These are phyloP conservation scores for Betta splendens DNA, from an alignment of 2,797 vertebrate species.

Conservation along the genomic window DNA sequence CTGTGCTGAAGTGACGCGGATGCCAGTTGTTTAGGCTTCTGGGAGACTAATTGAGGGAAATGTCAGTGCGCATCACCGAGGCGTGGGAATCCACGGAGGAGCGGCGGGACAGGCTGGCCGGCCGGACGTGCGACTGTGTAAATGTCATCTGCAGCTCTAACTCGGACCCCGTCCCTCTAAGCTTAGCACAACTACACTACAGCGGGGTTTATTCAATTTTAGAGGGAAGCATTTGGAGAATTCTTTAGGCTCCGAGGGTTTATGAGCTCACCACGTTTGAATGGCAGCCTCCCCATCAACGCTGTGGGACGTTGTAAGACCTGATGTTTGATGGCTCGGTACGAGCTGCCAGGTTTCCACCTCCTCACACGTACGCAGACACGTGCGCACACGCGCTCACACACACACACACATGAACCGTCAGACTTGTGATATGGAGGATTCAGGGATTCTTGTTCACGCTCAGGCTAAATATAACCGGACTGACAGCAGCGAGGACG, in stretches of 20 bases:
- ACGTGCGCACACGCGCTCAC: neutral
- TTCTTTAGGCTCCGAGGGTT: constrained; percentile 1
- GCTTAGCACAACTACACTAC: neutral
- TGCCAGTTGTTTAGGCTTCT: constrained; percentile 27
- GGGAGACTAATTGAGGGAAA: constrained; percentile 23
- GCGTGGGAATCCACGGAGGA: constrained; percentile 3
- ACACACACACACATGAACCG: too few relatives aligned
- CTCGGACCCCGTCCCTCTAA: constrained; percentile 20
- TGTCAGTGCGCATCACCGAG: constrained; percentile 33
- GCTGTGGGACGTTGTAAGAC: constrained; percentile 49
- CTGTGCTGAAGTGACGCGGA: constrained; percentile 23
- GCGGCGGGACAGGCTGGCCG: neutral
- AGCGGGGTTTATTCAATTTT: constrained; percentile 4
- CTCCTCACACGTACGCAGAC: constrained; percentile 6
- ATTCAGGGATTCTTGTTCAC: constrained; percentile 6
- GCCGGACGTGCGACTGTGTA: constrained; percentile 27
- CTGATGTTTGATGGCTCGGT: constrained; percentile 29
- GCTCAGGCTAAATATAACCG: constrained; percentile 14
- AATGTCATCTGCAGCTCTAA: constrained; percentile 56
- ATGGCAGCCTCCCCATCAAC: constrained; percentile 42
- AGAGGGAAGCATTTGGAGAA: constrained; percentile 3
- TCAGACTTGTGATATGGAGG: constrained; percentile 9
- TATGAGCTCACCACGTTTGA: constrained; percentile 1
- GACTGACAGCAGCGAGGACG: constrained; percentile 18
- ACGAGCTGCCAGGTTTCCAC: constrained; percentile 33